Evolutionary conservation across 2,113 vertebrate species (phyloP).

Genomic region (Loxodonta africana): DNA sequence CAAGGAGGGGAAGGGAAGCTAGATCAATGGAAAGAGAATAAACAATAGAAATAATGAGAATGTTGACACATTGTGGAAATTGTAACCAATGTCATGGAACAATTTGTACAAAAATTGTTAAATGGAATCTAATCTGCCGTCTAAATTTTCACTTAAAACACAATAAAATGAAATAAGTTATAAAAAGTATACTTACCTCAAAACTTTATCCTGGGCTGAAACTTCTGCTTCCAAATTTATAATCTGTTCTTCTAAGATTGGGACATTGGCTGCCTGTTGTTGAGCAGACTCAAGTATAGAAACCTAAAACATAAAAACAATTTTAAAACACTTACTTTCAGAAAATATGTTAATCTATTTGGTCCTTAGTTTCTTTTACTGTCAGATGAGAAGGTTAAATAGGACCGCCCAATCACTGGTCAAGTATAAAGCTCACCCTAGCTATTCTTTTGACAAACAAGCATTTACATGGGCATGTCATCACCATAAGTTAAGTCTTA

Average conservation of each 20-base stretch:
- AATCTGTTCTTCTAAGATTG: conserved; percentile 92
- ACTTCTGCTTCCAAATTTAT: conserved; percentile 92
- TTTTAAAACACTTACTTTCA: conserved; percentile 18
- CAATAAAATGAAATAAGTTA: neutral
- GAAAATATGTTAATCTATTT: conserved; percentile 43
- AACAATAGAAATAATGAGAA: neutral
- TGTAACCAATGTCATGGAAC: neutral
- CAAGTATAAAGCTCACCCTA: neutral
- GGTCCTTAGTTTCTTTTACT: neutral
- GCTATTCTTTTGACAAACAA: neutral
- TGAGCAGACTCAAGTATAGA: conserved; percentile 87
- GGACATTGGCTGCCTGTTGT: conserved; percentile 86
- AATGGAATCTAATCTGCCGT: neutral
- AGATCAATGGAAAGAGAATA: neutral
- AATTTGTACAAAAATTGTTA: neutral
- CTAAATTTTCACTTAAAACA: too few relatives aligned
- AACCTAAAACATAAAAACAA: conserved; percentile 88
- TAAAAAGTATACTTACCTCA: conserved; percentile 88
- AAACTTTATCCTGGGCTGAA: conserved; percentile 91
- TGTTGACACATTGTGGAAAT: neutral
- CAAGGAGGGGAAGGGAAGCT: neutral
- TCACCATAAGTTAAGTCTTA: neutral
- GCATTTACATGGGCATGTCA: neutral
- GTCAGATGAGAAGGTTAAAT: neutral
- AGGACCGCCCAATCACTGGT: neutral